phyloP scores from a whole-genome alignment of 2,888 invertebrate genomes.

The Andrena haemorrhoa region DNA sequence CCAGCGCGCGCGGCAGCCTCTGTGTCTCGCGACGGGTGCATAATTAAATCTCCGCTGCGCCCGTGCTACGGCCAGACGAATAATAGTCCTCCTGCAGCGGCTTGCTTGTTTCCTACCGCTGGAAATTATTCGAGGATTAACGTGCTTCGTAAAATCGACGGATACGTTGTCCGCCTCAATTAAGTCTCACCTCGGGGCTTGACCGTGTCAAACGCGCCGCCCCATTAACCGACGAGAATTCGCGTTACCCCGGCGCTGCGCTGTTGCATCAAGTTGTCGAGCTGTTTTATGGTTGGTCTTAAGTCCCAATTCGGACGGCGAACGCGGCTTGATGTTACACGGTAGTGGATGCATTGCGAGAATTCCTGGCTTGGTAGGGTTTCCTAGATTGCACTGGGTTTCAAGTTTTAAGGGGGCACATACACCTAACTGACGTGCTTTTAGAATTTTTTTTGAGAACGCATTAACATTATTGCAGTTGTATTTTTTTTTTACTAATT shows the following conservation, averaged over 20 bases:
- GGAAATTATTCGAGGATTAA: constrained; percentile 44
- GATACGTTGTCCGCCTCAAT: constrained; percentile 22
- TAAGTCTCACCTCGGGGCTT: constrained; percentile 15
- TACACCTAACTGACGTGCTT: too few species aligned
- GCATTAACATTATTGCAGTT: too few species aligned
- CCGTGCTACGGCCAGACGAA: constrained; percentile 30
- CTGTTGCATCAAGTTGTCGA: not conserved
- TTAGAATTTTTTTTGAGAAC: too few species aligned
- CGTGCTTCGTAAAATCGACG: constrained; percentile 42
- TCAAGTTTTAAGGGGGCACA: too few species aligned
- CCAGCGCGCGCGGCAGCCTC: constrained; percentile 27
- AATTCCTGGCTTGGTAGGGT: too few species aligned
- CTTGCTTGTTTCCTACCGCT: constrained; percentile 30
- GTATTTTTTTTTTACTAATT: too few species aligned
- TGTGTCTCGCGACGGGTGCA: constrained; percentile 55
- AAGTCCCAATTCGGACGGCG: not conserved
- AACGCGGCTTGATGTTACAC: too few species aligned
- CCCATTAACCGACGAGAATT: constrained; percentile 13
- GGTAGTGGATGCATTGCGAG: too few species aligned
- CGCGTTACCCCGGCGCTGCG: constrained; percentile 1
- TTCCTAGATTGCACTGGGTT: too few species aligned
- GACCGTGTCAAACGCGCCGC: constrained; percentile 27
- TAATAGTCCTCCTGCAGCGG: constrained; percentile 35
- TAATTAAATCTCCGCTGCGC: constrained; percentile 62
- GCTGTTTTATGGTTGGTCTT: not conserved